Conservation (phyloP, 1,140 invertebrate genomes). For the Cardiocondyla obscurior region DNA sequence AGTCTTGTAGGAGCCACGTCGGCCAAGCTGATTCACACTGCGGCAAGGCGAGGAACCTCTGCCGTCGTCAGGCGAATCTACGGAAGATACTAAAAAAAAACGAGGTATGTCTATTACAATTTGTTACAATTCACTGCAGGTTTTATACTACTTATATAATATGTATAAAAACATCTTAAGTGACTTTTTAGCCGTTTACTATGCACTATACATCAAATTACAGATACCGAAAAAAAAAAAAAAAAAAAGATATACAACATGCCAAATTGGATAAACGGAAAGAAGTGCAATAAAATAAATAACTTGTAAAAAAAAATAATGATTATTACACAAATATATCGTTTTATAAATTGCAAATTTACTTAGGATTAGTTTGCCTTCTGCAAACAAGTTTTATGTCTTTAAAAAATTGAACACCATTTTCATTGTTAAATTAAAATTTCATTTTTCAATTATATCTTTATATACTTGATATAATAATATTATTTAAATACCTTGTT, state of each 20-base stretch:
- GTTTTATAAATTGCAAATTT: not conserved
- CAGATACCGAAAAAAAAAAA: slow-evolving; percentile 43
- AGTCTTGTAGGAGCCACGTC: slow-evolving; percentile 93
- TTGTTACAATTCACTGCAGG: slow-evolving; percentile 61
- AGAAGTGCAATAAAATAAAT: slow-evolving; percentile 48
- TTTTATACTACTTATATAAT: slow-evolving; percentile 40
- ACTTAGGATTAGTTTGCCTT: not conserved
- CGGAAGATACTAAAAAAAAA: slow-evolving; percentile 84
- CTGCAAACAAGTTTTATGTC: not conserved
- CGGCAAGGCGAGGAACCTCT: slow-evolving; percentile 89
- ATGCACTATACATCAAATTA: slow-evolving; percentile 52
- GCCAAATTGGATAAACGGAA: slow-evolving; percentile 36
- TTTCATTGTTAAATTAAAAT: not conserved
- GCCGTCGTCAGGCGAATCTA: slow-evolving; percentile 93
- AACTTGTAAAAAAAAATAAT: not conserved
- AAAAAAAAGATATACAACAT: slow-evolving; percentile 58
- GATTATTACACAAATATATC: not conserved
- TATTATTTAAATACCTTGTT: not conserved
- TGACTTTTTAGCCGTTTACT: slow-evolving; percentile 7
- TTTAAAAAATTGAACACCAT: not conserved
- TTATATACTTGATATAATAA: not conserved
- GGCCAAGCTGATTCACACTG: slow-evolving; percentile 88
- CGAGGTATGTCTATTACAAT: slow-evolving; percentile 80
- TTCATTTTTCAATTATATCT: not conserved
- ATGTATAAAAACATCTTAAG: slow-evolving; percentile 30